Evolutionary conservation across 2,113 vertebrate species (phyloP).

Genomic region (Fukomys damarensis): DNA sequence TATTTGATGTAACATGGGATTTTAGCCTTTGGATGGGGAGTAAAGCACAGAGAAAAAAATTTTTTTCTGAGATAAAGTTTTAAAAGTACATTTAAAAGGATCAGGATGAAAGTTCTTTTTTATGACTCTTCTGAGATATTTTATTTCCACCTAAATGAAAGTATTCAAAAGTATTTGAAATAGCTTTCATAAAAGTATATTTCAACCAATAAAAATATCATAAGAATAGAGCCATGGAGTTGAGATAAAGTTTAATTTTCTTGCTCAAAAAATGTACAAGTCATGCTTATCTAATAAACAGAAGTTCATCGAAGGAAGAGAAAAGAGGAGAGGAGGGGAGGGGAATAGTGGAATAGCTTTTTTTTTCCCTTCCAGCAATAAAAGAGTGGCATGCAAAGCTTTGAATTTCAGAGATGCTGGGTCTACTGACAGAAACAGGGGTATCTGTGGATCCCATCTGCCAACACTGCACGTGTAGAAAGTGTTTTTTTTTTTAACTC

Average conservation of each 20-base stretch:
- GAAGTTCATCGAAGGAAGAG: not conserved
- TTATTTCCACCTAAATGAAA: slow-evolving; percentile 24
- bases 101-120: not conserved
- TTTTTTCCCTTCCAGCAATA: not conserved
- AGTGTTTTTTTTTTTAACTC: slow-evolving; percentile 18
- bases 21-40: not conserved
- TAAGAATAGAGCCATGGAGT: slow-evolving; percentile 5
- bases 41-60: not conserved
- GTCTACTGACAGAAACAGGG: not conserved
- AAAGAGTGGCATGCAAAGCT: not conserved
- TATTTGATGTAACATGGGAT: slow-evolving; percentile 22
- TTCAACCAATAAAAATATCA: slow-evolving; percentile 29
- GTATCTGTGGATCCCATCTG: slow-evolving; percentile 42
- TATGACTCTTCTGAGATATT: not conserved
- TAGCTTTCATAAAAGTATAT: slow-evolving; percentile 5
- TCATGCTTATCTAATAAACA: slow-evolving; percentile 31
- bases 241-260: slow-evolving; percentile 37
- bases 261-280: slow-evolving; percentile 5
- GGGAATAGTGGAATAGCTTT: not conserved
- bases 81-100: slow-evolving; percentile 31
- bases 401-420: not conserved
- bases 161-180: slow-evolving; percentile 14
- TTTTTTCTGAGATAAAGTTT: slow-evolving; percentile 36
- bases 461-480: not conserved
- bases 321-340: too few relatives aligned